phyloP scores from a whole-genome alignment of 1,140 invertebrate species.

The Brachionus paranguensis region DNA sequence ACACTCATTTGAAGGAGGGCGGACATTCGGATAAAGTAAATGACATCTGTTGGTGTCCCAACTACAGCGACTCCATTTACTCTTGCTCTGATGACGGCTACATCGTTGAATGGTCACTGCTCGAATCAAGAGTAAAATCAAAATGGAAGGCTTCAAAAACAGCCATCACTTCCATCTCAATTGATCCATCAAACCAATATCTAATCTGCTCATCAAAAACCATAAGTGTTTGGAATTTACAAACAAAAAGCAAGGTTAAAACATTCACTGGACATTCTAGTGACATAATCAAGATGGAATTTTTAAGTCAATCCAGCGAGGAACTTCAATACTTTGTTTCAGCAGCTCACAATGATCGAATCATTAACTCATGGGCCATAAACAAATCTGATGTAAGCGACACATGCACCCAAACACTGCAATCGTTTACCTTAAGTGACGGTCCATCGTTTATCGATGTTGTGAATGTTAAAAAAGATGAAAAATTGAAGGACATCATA shows the following conservation, averaged over 20 bases:
- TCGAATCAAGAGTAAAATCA: constrained; percentile 53
- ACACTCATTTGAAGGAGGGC: constrained; percentile 53
- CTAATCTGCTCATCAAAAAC: constrained; percentile 63
- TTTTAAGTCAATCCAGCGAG: constrained; percentile 41
- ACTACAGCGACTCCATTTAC: constrained; percentile 54
- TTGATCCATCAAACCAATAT: constrained; percentile 60
- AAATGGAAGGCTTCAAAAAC: constrained; percentile 65
- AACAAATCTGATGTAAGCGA: constrained; percentile 42
- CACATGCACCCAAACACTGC: constrained; percentile 45
- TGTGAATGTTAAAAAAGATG: constrained; percentile 49
- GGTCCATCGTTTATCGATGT: constrained; percentile 55
- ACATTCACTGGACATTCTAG: constrained; percentile 65
- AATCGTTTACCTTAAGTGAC: constrained; percentile 64
- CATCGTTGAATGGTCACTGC: constrained; percentile 58
- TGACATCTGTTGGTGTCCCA: constrained; percentile 57
- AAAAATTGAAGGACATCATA: not conserved
- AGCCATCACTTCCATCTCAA: constrained; percentile 62
- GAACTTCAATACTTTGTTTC: constrained; percentile 60
- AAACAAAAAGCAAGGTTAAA: constrained; percentile 60
- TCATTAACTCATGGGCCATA: constrained; percentile 62
- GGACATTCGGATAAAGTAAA: constrained; percentile 59
- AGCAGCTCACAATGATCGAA: constrained; percentile 60
- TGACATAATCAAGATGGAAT: constrained; percentile 60
- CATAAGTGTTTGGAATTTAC: constrained; percentile 65
- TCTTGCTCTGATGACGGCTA: constrained; percentile 57